A percentile compares a stretch with the other conserved stretches of the same genome.
These are phyloP conservation scores for Phoxinus dragarum DNA, from an alignment of 2,797 vertebrate species.

Conservation along the genomic window DNA sequence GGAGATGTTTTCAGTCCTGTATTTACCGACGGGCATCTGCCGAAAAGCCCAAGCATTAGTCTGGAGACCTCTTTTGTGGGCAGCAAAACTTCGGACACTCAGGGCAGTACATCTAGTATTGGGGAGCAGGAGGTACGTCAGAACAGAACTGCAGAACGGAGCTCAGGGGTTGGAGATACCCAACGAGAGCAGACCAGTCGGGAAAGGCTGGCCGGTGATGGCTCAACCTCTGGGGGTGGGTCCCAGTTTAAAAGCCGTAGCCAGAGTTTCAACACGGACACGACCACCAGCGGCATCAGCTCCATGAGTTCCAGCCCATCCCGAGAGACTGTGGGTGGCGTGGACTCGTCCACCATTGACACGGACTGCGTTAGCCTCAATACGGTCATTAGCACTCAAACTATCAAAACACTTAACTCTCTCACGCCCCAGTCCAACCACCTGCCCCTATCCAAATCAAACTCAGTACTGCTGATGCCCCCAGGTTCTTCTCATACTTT, in stretches of 20 bases:
- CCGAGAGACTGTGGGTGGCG: slow-evolving; percentile 91
- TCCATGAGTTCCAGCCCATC: slow-evolving; percentile 99
- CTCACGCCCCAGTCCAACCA: slow-evolving; percentile 87
- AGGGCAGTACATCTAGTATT: slow-evolving; percentile 77
- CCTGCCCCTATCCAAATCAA: slow-evolving; percentile 89
- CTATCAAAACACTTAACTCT: slow-evolving; percentile 88
- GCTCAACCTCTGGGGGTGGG: slow-evolving; percentile 77
- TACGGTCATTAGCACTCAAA: slow-evolving; percentile 94
- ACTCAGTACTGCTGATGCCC: slow-evolving; percentile 89
- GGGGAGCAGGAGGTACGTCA: slow-evolving; percentile 83
- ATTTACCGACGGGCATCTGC: slow-evolving; percentile 81
- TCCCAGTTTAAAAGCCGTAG: slow-evolving; percentile 98
- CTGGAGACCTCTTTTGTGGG: slow-evolving; percentile 93
- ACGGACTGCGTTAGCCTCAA: slow-evolving; percentile 97
- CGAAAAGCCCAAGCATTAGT: slow-evolving; percentile 90
- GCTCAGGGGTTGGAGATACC: slow-evolving; percentile 74
- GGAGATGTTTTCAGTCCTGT: slow-evolving; percentile 86
- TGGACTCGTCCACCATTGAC: slow-evolving; percentile 82
- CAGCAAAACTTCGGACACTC: slow-evolving; percentile 78
- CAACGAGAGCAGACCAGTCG: slow-evolving; percentile 88
- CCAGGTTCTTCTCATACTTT: slow-evolving; percentile 96
- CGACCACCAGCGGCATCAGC: slow-evolving; percentile 98
- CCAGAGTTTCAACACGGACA: slow-evolving; percentile 99
- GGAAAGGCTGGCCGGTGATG: slow-evolving; percentile 88
- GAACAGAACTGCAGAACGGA: slow-evolving; percentile 78